These are phyloP conservation scores for Oenanthe oenanthe DNA, from an alignment of 2,113 vertebrate species.

Conservation along the genomic window DNA sequence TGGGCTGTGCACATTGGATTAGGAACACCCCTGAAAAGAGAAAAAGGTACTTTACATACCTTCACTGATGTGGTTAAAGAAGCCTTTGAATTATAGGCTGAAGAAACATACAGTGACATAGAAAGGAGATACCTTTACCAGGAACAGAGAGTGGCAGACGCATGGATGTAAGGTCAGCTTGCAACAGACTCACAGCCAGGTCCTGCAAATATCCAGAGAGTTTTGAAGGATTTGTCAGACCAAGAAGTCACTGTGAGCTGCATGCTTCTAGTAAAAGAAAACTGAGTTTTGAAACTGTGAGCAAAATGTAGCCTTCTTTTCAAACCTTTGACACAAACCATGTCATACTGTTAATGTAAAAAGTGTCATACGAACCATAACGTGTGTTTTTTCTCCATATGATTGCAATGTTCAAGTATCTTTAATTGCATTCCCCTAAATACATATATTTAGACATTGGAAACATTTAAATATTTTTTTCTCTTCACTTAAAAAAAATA, in stretches of 20 bases:
- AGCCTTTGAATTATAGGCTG: background rate
- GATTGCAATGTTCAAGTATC: background rate
- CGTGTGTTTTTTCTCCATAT: background rate
- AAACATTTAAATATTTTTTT: background rate
- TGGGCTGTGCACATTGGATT: background rate
- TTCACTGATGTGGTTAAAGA: background rate
- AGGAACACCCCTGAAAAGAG: background rate
- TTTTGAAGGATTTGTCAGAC: background rate
- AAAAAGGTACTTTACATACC: background rate
- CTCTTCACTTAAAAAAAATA: background rate
- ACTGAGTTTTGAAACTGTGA: background rate
- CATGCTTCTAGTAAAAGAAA: background rate
- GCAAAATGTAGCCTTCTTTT: background rate
- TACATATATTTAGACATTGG: background rate
- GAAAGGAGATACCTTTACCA: background rate
- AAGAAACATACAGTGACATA: background rate
- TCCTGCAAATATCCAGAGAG: background rate
- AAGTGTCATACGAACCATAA: background rate
- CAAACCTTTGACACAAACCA: background rate
- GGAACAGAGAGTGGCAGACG: background rate
- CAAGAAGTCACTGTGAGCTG: background rate
- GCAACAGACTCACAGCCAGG: background rate
- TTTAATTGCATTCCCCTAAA: background rate
- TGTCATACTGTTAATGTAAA: background rate
- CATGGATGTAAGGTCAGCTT: background rate